A percentile compares a stretch with the other conserved stretches of the same genome.
These are phyloP conservation scores for Morphnarchus princeps DNA, from an alignment of 2,113 vertebrate genomes.

Conservation along the genomic window DNA sequence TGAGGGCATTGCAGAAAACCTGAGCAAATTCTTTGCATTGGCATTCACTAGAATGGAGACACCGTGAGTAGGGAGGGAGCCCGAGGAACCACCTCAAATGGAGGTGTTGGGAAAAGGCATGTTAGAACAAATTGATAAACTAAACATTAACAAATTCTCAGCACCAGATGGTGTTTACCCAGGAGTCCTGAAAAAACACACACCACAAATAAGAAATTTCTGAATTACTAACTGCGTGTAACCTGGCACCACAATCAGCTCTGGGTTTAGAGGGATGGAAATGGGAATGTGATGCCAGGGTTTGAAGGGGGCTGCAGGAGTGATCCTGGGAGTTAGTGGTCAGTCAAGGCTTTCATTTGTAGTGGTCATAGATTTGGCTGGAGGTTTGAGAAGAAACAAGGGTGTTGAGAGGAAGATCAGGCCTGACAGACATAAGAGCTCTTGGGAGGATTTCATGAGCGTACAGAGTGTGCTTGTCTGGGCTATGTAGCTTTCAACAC, in stretches of 20 bases:
- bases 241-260: not conserved
- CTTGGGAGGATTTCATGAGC: not conserved
- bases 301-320: not conserved
- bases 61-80: fast-evolving
- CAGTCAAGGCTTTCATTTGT: not conserved
- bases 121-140: constrained; percentile 52
- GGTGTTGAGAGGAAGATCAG: not conserved
- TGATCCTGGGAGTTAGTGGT: not conserved
- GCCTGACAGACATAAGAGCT: not conserved
- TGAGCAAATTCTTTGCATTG: not conserved
- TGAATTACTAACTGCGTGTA: constrained; percentile 24
- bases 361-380: not conserved
- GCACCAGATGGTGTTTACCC: constrained; percentile 53
- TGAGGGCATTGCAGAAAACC: not conserved
- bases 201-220: constrained; percentile 51
- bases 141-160: constrained; percentile 41
- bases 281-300: not conserved
- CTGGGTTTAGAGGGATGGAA: not conserved
- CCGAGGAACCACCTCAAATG: constrained; percentile 13
- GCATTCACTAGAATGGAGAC: not conserved
- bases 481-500: not conserved
- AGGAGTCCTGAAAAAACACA: constrained; percentile 15
- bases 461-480: not conserved
- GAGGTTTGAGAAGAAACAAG: not conserved
- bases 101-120: constrained; percentile 15